Base-by-base conservation (phyloP, 2,888 invertebrate genomes). In the Ennomos erosarius region DNA sequence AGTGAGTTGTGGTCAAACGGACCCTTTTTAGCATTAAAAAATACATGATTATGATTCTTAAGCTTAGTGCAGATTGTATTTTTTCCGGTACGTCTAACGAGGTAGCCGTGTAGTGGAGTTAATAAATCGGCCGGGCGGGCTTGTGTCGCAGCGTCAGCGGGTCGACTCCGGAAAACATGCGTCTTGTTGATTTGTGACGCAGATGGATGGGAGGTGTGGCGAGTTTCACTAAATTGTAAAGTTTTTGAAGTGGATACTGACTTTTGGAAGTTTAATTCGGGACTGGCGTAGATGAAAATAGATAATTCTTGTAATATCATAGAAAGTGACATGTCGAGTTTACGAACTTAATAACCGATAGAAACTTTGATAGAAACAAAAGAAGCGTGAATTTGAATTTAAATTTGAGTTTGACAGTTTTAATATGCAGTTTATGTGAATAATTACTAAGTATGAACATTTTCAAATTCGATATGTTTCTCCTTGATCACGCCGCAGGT, bases 131-230 rank as follows among this genome's bases (percentile, higher is more conserved):
- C 68, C 79, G 78, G 76, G 6, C 26, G 26, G 0, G 26, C 26
- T 6, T 6, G 26, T 78, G 79, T 84, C 86, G 85, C 85, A 80
- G 73, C 75, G 69, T 85, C 79, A 82, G 10, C 12, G 56, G 46
- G 33, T 40, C 45, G 13, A 76, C 72, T 73, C 82, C 77, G 89
- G 90, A 90, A 90, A 81, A 76, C 88, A 87, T 90, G 84, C 79
- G 86, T 90, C 90, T 88, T 84, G 81, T 76, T 90, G 90, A 90
- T 90, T 90, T 90, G 90, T 87, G 90, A 87, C 81, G 84, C 81
- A 79, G 74, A 74, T 81, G 80, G 88, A 87, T 83, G 83, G 83
- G 86, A 84, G 84, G 75, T 81, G 76, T 16, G 16, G 47, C 9
- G 76, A 64, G 49, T 6, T 42, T 38, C 46, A 38, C 33, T 48